These are phyloP conservation scores for Acanthurus tractus DNA, from an alignment of 2,797 vertebrate genomes.

Conservation along the genomic window DNA sequence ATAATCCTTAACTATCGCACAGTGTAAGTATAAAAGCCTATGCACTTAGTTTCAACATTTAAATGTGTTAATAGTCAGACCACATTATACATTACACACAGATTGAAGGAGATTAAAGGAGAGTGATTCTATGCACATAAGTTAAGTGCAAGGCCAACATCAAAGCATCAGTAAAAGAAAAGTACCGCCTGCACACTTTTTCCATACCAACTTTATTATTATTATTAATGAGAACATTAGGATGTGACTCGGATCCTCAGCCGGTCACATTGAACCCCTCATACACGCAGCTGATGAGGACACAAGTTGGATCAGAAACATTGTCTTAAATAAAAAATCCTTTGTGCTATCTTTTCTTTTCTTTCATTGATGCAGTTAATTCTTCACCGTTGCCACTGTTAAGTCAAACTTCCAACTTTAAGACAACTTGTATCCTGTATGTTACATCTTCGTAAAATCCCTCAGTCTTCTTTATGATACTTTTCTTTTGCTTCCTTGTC, in stretches of 20 bases:
- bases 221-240: no score
- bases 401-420: conserved; percentile 3
- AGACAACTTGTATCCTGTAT: background rate
- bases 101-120: background rate
- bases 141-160: no score
- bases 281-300: no score
- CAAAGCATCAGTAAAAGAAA: no score
- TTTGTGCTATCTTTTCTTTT: no score
- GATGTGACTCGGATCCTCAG: no score
- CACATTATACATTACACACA: background rate
- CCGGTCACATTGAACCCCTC: no score
- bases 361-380: background rate
- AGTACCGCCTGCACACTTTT: no score
- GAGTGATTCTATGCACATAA: no score
- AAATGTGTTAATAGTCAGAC: background rate
- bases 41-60: background rate
- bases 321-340: no score
- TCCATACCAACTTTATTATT: no score
- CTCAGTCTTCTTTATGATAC: background rate
- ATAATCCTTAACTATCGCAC: background rate
- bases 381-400: background rate
- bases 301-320: no score
- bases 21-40: background rate
- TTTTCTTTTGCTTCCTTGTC: conserved; percentile 24
- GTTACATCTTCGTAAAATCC: background rate